Evolutionary conservation across 2,888 invertebrate species (phyloP).

Genomic region (Lycia hirtaria): DNA sequence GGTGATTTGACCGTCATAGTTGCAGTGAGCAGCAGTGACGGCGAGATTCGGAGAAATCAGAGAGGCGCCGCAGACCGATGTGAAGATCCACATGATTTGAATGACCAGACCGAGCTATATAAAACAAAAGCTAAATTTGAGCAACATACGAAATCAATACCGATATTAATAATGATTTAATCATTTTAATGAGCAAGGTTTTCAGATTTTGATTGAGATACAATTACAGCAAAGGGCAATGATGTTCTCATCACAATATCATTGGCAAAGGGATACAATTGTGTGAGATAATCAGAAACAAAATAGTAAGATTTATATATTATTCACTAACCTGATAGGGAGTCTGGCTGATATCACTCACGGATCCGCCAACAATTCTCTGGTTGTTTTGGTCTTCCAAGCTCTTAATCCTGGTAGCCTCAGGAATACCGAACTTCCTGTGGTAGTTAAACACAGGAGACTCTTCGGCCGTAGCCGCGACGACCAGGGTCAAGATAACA

Average conservation of each 20-base stretch:
- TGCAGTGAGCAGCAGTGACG: conserved; percentile 64
- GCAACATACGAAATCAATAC: background rate
- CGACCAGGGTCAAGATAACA: conserved; percentile 47
- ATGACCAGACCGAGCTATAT: conserved; percentile 62
- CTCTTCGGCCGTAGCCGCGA: conserved; percentile 44
- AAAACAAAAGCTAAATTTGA: background rate
- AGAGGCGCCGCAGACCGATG: conserved; percentile 62
- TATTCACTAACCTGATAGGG: conserved; percentile 69
- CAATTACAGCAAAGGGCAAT: too few species aligned
- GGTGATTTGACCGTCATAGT: conserved; percentile 48
- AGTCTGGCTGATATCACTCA: conserved; percentile 49
- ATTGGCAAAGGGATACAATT: too few species aligned
- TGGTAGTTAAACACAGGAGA: conserved; percentile 56
- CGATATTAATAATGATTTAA: too few species aligned
- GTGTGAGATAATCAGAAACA: background rate
- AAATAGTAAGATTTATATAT: too few species aligned
- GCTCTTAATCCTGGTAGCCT: conserved; percentile 51
- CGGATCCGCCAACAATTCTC: conserved; percentile 60
- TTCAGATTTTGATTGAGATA: too few species aligned
- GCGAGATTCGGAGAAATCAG: conserved; percentile 49
- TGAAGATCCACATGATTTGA: conserved; percentile 48
- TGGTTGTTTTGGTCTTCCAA: conserved; percentile 47
- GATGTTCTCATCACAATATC: too few species aligned
- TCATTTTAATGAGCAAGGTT: too few species aligned
- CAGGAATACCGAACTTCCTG: conserved; percentile 55